phyloP scores from a whole-genome alignment of 2,888 invertebrate species.

The Sarcophaga subvicina region DNA sequence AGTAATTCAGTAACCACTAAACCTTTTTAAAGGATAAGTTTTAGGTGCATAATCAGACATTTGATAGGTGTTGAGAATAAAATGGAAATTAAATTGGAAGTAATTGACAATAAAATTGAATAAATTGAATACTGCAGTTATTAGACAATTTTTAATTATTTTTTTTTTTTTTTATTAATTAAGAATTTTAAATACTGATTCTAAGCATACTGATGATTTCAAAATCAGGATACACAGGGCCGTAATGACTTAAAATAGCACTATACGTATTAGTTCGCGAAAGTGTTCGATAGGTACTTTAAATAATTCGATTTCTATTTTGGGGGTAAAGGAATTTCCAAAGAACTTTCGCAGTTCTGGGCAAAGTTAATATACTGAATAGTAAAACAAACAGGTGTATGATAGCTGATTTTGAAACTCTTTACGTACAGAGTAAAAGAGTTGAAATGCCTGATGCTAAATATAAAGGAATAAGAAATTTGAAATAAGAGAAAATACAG shows the following conservation, averaged over 20 bases:
- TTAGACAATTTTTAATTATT: background rate
- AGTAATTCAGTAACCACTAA: background rate
- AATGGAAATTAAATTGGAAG: background rate
- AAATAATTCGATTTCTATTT: too few species aligned
- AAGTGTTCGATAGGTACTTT: too few species aligned
- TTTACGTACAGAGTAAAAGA: background rate
- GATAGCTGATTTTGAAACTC: too few species aligned
- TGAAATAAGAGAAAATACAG: background rate
- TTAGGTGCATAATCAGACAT: too few species aligned
- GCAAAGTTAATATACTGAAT: background rate
- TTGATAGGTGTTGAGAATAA: too few species aligned
- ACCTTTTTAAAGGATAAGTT: background rate
- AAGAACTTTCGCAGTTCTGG: background rate
- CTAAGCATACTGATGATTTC: background rate
- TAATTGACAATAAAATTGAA: constrained; percentile 4
- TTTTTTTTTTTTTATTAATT: too few species aligned
- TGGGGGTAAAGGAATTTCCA: too few species aligned
- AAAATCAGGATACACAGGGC: background rate
- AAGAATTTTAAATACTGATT: constrained; percentile 11
- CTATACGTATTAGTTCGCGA: background rate
- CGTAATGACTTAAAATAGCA: background rate
- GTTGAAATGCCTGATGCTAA: background rate
- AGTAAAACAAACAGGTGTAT: too few species aligned
- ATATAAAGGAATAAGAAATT: background rate
- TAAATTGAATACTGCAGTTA: background rate